A percentile compares a stretch with the other conserved stretches of the same genome.
phyloP scores from a whole-genome alignment of 2,888 invertebrate species.

The Yponomeuta sedellus region DNA sequence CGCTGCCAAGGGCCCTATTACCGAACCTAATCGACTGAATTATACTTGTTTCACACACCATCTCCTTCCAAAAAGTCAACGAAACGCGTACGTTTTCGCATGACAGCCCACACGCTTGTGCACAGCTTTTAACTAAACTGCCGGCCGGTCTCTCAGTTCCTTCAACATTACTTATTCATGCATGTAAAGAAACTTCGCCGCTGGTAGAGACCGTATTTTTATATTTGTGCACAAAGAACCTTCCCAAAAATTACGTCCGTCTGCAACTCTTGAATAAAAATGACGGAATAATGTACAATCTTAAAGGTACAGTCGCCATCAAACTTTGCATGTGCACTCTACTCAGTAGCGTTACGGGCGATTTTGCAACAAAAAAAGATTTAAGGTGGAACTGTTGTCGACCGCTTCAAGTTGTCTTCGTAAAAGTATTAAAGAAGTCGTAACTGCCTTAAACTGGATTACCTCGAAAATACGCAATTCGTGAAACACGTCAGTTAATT shows the following conservation, averaged over 20 bases:
- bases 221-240: constrained; percentile 17
- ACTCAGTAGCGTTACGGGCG: too few relatives aligned
- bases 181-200: constrained; percentile 20
- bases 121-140: constrained; percentile 41
- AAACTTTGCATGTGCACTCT: too few relatives aligned
- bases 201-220: constrained; percentile 20
- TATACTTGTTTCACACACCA: background rate
- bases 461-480: too few relatives aligned
- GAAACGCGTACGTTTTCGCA: background rate
- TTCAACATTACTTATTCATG: constrained; percentile 54
- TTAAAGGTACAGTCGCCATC: too few relatives aligned
- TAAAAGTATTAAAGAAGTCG: too few relatives aligned
- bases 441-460: too few relatives aligned
- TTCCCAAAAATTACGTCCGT: background rate
- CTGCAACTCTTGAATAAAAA: background rate
- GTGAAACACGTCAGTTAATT: too few relatives aligned
- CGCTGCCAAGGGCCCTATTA: constrained; percentile 7
- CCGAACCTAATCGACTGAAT: background rate
- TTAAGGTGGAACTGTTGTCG: too few relatives aligned
- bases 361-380: too few relatives aligned
- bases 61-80: background rate
- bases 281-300: too few relatives aligned
- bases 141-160: constrained; percentile 46
- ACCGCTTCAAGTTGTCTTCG: too few relatives aligned
- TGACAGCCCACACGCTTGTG: constrained; percentile 21